Percentiles rank a stretch among this genome's conserved stretches.
These are phyloP conservation scores for Smutsia gigantea DNA, from an alignment of 2,797 vertebrate genomes.

Conservation along the genomic window DNA sequence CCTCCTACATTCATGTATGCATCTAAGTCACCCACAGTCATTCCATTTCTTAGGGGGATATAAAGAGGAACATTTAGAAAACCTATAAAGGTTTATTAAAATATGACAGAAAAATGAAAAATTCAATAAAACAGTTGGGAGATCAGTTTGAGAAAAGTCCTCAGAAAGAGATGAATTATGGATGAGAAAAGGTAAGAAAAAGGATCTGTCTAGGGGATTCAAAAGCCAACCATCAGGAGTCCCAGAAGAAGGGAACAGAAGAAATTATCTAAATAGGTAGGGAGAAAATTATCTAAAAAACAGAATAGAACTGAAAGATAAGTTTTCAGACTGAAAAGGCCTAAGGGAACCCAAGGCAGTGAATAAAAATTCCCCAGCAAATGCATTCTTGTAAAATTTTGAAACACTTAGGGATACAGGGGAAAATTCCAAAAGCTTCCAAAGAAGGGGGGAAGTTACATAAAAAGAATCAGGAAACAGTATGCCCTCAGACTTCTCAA, in stretches of 20 bases:
- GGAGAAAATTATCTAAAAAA: not conserved
- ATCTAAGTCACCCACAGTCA: not conserved
- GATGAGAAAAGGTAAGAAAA: not conserved
- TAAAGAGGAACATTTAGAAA: not conserved
- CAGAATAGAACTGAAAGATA: not conserved
- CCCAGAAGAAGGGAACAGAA: not conserved
- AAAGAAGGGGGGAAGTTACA: not conserved
- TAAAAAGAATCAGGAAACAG: not conserved
- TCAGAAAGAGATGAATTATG: not conserved
- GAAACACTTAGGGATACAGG: not conserved
- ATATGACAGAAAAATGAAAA: not conserved
- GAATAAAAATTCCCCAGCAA: not conserved
- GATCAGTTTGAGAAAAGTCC: not conserved
- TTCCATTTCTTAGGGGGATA: not conserved
- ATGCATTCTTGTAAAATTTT: not conserved
- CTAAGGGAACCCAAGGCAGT: not conserved
- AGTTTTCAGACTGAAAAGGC: not conserved
- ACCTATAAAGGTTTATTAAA: not conserved
- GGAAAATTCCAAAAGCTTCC: slow-evolving; percentile 25
- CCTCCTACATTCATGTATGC: not conserved
- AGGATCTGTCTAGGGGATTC: not conserved
- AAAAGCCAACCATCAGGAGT: not conserved
- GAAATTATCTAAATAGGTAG: not conserved
- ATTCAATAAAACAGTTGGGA: not conserved
- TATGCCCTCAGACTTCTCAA: not conserved